These are phyloP conservation scores for Ephialtes manifestator DNA, from an alignment of 2,888 invertebrate genomes.

Conservation along the genomic window DNA sequence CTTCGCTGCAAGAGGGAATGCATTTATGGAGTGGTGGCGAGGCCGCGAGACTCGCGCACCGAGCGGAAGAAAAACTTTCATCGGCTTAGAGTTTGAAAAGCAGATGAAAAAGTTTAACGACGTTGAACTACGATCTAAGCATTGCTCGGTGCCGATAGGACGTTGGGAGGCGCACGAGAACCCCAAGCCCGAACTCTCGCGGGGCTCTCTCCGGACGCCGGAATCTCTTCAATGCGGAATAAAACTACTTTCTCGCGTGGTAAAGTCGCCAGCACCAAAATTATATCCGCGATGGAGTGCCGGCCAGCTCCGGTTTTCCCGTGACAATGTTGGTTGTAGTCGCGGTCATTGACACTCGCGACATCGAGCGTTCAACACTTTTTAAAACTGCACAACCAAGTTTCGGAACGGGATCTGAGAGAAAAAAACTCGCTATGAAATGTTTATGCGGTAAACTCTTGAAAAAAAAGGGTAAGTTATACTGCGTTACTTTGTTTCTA, in stretches of 20 bases:
- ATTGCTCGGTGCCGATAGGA: constrained; percentile 65
- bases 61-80: constrained; percentile 81
- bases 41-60: constrained; percentile 69
- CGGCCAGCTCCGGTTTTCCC: not conserved
- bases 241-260: constrained; percentile 56
- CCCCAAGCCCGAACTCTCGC: not conserved
- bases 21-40: constrained; percentile 79
- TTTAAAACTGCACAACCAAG: constrained; percentile 16
- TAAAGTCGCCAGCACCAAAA: constrained; percentile 56
- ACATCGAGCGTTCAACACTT: not conserved
- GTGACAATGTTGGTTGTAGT: constrained; percentile 26
- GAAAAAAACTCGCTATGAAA: constrained; percentile 10
- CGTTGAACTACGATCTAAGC: constrained; percentile 78
- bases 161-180: not conserved
- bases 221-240: constrained; percentile 53
- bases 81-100: constrained; percentile 80
- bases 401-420: not conserved
- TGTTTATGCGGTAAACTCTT: constrained; percentile 27
- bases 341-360: constrained; percentile 49
- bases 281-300: constrained; percentile 52
- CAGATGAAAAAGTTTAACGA: constrained; percentile 84
- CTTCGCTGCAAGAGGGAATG: constrained; percentile 72
- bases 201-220: constrained; percentile 4
- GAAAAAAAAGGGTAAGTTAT: not conserved
- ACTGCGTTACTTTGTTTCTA: not conserved